phyloP scores from a whole-genome alignment of 2,797 vertebrate genomes.

The Rhinoraja longicauda region DNA sequence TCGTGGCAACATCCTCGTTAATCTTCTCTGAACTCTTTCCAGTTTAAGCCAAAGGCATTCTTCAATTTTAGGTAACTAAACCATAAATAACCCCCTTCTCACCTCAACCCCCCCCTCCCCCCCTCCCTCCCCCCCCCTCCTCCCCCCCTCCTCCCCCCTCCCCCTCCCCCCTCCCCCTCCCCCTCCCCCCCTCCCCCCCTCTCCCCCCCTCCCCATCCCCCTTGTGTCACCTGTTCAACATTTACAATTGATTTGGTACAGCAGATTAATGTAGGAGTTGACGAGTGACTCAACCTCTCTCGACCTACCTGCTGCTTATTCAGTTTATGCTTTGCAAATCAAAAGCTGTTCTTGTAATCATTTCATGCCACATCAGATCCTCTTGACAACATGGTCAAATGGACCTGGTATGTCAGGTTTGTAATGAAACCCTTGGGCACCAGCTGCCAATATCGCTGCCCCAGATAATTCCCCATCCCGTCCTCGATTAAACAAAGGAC shows the following conservation, averaged over 20 bases:
- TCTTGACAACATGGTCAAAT: neutral
- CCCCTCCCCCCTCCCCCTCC: no score
- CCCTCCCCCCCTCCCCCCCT: no score
- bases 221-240: neutral
- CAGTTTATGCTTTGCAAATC: neutral
- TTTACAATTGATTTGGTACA: neutral
- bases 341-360: neutral
- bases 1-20: no score
- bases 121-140: no score
- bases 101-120: no score
- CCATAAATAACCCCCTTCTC: no score
- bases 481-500: neutral
- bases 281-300: neutral
- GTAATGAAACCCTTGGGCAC: neutral
- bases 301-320: neutral
- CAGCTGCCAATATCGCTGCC: neutral
- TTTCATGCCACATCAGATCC: neutral
- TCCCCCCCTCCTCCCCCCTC: no score
- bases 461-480: neutral
- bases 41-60: no score
- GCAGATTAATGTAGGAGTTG: neutral
- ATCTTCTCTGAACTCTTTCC: no score
- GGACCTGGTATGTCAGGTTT: neutral
- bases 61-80: no score
- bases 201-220: no score